These are phyloP conservation scores for Atrina japonica DNA, from an alignment of 2,888 invertebrate species.

Conservation along the genomic window DNA sequence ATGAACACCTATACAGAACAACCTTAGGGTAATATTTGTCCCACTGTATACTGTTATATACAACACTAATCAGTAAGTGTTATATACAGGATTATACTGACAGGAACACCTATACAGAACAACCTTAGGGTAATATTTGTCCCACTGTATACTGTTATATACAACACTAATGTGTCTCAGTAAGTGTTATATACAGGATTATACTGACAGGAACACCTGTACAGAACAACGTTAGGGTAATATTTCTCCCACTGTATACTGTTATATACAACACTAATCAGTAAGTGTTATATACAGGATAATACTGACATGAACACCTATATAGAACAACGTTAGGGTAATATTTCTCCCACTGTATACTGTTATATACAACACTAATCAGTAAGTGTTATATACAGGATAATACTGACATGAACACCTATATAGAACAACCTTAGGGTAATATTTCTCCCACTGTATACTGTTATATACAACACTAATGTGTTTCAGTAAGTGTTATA, in stretches of 20 bases:
- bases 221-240: constrained; percentile 90
- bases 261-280: too few relatives aligned
- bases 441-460: too few relatives aligned
- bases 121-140: constrained; percentile 84
- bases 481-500: too few relatives aligned
- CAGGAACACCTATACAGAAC: constrained; percentile 96
- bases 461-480: not conserved
- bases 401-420: constrained; percentile 94
- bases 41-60: too few relatives aligned
- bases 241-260: too few relatives aligned
- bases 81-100: constrained; percentile 86
- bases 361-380: too few relatives aligned
- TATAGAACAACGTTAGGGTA: too few relatives aligned
- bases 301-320: constrained; percentile 92
- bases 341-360: too few relatives aligned
- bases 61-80: constrained; percentile 56
- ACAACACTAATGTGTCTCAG: too few relatives aligned
- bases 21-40: constrained; percentile 11
- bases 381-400: too few relatives aligned
- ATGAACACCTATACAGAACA: not conserved
- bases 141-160: too few relatives aligned
- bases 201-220: constrained; percentile 95
- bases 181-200: constrained; percentile 81
- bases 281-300: too few relatives aligned
- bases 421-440: constrained; percentile 92